Percentiles rank a stretch among this genome's conserved stretches.
phyloP scores from a whole-genome alignment of 30 jellyfish, hydroid and myxozoan genomes.

The Clytia hemisphaerica region DNA sequence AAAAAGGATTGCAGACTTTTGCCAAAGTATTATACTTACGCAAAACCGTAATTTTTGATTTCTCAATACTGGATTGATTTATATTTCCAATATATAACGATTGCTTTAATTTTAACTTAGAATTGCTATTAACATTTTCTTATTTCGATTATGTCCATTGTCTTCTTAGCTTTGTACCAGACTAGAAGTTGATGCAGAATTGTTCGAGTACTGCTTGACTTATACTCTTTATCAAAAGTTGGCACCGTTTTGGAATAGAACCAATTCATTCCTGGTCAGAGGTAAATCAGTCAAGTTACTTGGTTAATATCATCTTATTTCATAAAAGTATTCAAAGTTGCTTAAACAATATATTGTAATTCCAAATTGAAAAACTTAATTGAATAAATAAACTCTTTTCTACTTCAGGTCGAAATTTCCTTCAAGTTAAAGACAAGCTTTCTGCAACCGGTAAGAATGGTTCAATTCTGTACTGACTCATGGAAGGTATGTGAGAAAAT shows the following conservation, averaged over 20 bases:
- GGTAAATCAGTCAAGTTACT: conserved; percentile 30
- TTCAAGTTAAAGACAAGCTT: conserved; percentile 47
- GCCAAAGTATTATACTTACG: too few species aligned
- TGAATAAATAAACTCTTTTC: background rate
- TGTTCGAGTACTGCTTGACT: conserved; percentile 64
- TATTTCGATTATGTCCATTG: too few species aligned
- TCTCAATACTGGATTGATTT: too few species aligned
- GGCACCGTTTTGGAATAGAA: conserved; percentile 87
- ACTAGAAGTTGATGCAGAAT: conserved; percentile 48
- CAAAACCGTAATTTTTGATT: too few species aligned
- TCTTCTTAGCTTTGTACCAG: conserved; percentile 30
- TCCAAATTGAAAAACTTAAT: too few species aligned
- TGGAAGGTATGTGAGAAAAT: too few species aligned
- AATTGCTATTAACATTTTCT: too few species aligned
- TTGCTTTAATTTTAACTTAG: too few species aligned
- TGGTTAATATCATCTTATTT: background rate
- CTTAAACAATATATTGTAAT: too few species aligned
- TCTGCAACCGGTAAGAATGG: conserved; percentile 54
- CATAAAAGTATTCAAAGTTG: too few species aligned
- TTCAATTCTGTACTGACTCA: background rate
- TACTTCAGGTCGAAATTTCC: conserved; percentile 50
- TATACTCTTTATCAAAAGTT: conserved; percentile 62
- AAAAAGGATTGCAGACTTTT: too few species aligned
- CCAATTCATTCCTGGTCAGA: conserved; percentile 55
- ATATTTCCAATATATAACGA: too few species aligned